Percentiles rank a stretch among this genome's conserved stretches.
Conservation (phyloP, 2,113 vertebrate species). For the Xiphorhynchus elegans region DNA sequence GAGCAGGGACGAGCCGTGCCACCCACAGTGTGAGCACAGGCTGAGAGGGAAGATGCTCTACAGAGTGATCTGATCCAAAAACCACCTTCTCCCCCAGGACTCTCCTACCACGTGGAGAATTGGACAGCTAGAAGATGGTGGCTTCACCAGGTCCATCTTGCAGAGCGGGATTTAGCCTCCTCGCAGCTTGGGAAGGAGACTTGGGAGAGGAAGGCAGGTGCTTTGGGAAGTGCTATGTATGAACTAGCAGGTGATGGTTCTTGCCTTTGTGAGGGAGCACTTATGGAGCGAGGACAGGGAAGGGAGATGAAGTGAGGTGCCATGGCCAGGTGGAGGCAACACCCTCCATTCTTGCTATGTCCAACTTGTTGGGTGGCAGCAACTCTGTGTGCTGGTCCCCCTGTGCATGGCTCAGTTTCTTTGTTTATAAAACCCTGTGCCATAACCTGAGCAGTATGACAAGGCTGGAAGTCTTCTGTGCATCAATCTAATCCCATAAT, state of each 20-base stretch:
- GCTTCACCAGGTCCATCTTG: not conserved
- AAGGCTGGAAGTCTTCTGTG: not conserved
- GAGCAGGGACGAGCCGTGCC: not conserved
- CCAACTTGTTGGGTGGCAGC: not conserved
- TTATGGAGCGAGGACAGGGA: not conserved
- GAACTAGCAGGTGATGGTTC: not conserved
- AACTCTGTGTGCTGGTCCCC: not conserved
- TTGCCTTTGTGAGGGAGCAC: not conserved
- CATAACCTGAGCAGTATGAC: not conserved
- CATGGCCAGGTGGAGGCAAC: not conserved
- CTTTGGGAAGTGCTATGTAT: not conserved
- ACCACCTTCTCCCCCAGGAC: not conserved
- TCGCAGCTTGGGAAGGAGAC: not conserved
- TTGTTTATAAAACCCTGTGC: not conserved
- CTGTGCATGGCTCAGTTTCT: not conserved
- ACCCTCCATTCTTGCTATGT: accelerated
- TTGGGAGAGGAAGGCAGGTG: not conserved
- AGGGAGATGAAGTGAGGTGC: accelerated
- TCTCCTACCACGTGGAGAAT: not conserved
- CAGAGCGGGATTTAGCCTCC: not conserved
- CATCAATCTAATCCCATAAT: not conserved
- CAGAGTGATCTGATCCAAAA: not conserved
- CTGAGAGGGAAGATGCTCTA: not conserved
- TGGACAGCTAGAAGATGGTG: not conserved
- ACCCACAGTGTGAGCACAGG: not conserved